Evolutionary conservation across 1,140 invertebrate species (phyloP).

Genomic region (Limonius californicus): DNA sequence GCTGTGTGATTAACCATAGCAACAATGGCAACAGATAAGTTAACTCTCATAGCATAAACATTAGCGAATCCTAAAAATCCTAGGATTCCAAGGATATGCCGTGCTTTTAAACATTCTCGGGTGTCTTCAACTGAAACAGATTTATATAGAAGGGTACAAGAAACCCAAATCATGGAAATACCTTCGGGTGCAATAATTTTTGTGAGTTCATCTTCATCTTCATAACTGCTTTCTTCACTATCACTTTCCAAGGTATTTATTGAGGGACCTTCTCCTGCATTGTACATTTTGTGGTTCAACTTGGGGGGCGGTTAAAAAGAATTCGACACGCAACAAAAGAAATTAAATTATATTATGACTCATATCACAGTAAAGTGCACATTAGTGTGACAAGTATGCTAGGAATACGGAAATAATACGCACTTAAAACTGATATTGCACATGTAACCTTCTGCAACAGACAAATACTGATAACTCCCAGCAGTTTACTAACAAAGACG

Average conservation of each 20-base stretch:
- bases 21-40: slow-evolving; percentile 90
- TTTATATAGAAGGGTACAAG: background rate
- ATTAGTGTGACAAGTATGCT: too few species aligned
- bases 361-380: too few species aligned
- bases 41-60: slow-evolving; percentile 88
- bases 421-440: too few species aligned
- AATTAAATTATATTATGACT: too few species aligned
- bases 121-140: slow-evolving; percentile 58
- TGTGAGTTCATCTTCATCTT: slow-evolving; percentile 45
- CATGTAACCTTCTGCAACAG: too few species aligned
- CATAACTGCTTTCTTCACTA: slow-evolving; percentile 34
- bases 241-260: slow-evolving; percentile 15
- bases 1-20: slow-evolving; percentile 85
- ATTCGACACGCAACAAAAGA: too few species aligned
- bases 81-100: slow-evolving; percentile 74
- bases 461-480: too few species aligned
- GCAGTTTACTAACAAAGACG: too few species aligned
- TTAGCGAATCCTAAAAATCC: slow-evolving; percentile 76
- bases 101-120: slow-evolving; percentile 63
- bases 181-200: slow-evolving; percentile 44
- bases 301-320: too few species aligned
- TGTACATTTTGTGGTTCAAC: background rate
- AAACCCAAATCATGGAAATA: slow-evolving; percentile 26
- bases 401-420: too few species aligned
- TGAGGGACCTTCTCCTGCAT: background rate